phyloP scores from a whole-genome alignment of 2,888 invertebrate genomes.

The Microdon myrmicae region DNA sequence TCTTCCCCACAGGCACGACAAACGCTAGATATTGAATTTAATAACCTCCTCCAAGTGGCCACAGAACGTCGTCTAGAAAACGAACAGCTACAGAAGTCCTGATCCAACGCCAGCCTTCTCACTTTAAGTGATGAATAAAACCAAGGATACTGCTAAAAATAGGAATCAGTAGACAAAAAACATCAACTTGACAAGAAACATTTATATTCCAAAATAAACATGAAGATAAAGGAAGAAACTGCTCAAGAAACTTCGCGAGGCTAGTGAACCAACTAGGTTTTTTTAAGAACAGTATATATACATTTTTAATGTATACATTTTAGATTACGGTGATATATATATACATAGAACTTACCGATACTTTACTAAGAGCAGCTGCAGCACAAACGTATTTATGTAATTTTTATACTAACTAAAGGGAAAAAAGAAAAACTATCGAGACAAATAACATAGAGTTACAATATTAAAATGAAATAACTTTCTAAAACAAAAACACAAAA shows the following conservation, averaged over 20 bases:
- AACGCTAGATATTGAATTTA: constrained; percentile 90
- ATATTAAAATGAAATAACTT: too few species aligned
- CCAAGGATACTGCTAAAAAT: constrained; percentile 3
- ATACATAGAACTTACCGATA: constrained; percentile 39
- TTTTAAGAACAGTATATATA: constrained; percentile 25
- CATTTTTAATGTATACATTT: constrained; percentile 34
- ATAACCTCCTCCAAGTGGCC: constrained; percentile 82
- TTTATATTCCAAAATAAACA: constrained; percentile 48
- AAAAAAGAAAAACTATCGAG: constrained; percentile 29
- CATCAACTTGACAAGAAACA: constrained; percentile 5
- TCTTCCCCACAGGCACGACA: constrained; percentile 79
- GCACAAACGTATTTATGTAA: constrained; percentile 46
- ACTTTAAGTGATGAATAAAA: constrained; percentile 63
- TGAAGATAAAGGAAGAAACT: constrained; percentile 20
- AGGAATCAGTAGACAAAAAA: constrained; percentile 14
- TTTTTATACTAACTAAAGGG: constrained; percentile 44
- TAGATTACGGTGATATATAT: constrained; percentile 36
- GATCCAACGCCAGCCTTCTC: constrained; percentile 66
- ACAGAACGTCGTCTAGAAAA: constrained; percentile 80
- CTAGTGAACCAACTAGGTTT: constrained; percentile 50
- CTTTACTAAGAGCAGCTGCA: constrained; percentile 46
- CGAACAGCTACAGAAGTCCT: constrained; percentile 67
- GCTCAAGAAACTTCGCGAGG: constrained; percentile 39
- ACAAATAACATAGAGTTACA: too few species aligned
- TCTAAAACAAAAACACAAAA: too few species aligned